phyloP scores from a whole-genome alignment of 2,888 invertebrate genomes.

The Aleiodes testaceus region DNA sequence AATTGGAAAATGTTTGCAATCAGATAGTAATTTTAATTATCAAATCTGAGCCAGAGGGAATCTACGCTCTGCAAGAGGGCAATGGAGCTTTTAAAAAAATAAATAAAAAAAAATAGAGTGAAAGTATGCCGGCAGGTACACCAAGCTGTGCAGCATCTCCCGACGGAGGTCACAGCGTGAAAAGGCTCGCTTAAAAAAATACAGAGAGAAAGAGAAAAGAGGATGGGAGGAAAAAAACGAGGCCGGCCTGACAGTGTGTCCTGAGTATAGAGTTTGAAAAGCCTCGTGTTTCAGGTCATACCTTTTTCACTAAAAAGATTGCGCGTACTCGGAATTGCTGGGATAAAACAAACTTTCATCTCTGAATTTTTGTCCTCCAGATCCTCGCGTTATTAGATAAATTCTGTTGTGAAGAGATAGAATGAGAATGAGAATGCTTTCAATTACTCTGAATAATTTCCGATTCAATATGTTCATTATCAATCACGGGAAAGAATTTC shows the following conservation, averaged over 20 bases:
- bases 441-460: neutral
- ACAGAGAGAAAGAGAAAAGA: constrained; percentile 43
- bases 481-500: neutral
- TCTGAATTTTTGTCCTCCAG: neutral
- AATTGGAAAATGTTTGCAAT: constrained; percentile 7
- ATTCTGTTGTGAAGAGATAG: too few relatives aligned
- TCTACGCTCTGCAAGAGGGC: neutral
- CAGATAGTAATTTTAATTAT: constrained; percentile 22
- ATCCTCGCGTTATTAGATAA: too few relatives aligned
- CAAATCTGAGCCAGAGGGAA: constrained; percentile 9
- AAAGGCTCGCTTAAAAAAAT: constrained; percentile 28
- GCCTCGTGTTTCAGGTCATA: constrained; percentile 54
- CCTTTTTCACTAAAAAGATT: constrained; percentile 49
- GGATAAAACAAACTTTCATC: neutral
- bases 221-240: constrained; percentile 41
- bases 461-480: too few relatives aligned
- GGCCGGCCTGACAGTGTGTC: constrained; percentile 50
- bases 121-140: constrained; percentile 9
- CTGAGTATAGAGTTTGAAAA: constrained; percentile 60
- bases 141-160: constrained; percentile 12
- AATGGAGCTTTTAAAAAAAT: neutral
- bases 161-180: constrained; percentile 34
- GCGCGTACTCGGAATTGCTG: constrained; percentile 49
- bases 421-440: neutral
- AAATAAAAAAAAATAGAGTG: constrained; percentile 1